These are phyloP conservation scores for Taenioides sp. DNA, from an alignment of 2,797 vertebrate species.

Conservation along the genomic window DNA sequence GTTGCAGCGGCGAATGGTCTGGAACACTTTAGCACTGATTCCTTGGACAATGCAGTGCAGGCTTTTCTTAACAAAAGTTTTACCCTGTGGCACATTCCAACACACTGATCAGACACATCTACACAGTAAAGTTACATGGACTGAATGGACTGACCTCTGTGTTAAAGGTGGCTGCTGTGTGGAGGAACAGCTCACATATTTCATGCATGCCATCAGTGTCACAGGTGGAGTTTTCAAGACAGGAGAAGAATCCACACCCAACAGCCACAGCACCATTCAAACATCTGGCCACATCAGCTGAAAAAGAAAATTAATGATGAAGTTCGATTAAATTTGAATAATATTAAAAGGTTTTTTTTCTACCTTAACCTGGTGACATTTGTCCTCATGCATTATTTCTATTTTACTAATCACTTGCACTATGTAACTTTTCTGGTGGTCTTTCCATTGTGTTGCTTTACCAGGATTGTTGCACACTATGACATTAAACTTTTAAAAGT, in stretches of 20 bases:
- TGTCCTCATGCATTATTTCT: neutral
- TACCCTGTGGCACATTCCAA: conserved; percentile 77
- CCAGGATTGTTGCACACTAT: no score
- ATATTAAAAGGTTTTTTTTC: no score
- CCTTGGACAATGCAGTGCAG: conserved; percentile 91
- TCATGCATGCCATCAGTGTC: conserved; percentile 95
- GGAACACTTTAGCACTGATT: conserved; percentile 86
- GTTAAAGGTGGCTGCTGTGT: conserved; percentile 91
- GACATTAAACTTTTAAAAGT: no score
- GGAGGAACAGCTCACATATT: conserved; percentile 92
- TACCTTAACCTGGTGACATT: no score
- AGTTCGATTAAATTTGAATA: neutral
- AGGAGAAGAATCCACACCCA: conserved; percentile 92
- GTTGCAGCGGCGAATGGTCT: conserved; percentile 89
- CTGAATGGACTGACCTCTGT: conserved; percentile 80
- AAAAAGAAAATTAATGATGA: neutral
- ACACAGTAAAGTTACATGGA: neutral
- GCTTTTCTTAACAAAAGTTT: conserved; percentile 95
- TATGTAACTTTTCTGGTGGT: no score
- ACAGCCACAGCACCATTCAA: conserved; percentile 87
- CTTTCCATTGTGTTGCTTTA: no score
- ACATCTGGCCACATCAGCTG: conserved; percentile 91
- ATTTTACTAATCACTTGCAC: neutral
- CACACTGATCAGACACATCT: neutral
- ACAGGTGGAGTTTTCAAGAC: conserved; percentile 97